Base-by-base conservation (phyloP, 2,113 vertebrate genomes). In the Alethe castanea region DNA sequence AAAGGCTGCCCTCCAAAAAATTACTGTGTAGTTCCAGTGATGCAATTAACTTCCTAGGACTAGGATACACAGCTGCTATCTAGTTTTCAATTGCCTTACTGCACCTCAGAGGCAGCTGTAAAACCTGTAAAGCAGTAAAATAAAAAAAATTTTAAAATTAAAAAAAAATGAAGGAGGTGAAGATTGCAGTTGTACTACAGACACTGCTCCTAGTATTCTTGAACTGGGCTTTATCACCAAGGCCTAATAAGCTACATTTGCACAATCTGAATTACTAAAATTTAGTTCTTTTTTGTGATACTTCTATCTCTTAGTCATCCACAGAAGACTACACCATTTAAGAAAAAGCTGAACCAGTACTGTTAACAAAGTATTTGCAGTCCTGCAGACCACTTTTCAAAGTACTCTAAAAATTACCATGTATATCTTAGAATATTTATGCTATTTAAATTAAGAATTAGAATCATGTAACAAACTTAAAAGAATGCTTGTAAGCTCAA, bases 261-360 rank as follows among this genome's bases (percentile, higher is more conserved):
- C 17, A 91, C 20, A 66, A 50, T 50, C 0, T 8, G 1, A 45
- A 66, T 52, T 62, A 48, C 11, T 40, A 25, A 47, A 72, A 62
- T 80, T 40, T 4, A 35, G 15, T 14, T 50, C 1, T 48, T 47
- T 24, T 42, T 47, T 35, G 8, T 24, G 12, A 42, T 86, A 28
- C 11, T 54, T 73, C 54, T 62, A 17, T 19, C 44, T 52, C n/a
- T 87, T 36, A 69, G 11, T 56, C n/a, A 86, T 14, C 36, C 1
- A 0, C 5, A n/a, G 8, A 5, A 78, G 20, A 61, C n/a, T 1
- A 78, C 0, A 0, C 26, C 9, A 61, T 48, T 67, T 38, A n/a
- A 81, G 29, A 48, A 89, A 83, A 83, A 59, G 35, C 19, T 76
- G 31, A 7, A 29, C 7, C 15, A 18, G 3, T 45, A 79, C 2